A percentile compares a stretch with the other conserved stretches of the same genome.
These are phyloP conservation scores for Chunga burmeisteri DNA, from an alignment of 2,113 vertebrate species.

Conservation along the genomic window DNA sequence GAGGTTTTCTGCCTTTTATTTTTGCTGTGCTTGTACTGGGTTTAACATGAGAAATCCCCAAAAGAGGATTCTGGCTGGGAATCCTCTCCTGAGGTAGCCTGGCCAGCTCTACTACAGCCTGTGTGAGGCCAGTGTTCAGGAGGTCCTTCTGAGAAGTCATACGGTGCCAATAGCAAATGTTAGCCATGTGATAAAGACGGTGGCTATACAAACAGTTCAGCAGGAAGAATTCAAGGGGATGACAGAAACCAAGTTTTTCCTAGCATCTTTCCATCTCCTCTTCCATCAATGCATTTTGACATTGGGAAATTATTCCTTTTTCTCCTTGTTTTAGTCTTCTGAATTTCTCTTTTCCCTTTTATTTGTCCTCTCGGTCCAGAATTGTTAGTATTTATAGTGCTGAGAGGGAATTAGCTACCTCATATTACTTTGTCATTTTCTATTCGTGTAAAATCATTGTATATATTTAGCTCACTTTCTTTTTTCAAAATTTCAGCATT, in stretches of 20 bases:
- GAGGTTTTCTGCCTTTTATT: neutral
- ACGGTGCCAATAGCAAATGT: fast-evolving
- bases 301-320: neutral
- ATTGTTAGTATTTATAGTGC: neutral
- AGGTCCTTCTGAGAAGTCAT: neutral
- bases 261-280: neutral
- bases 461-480: neutral
- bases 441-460: neutral
- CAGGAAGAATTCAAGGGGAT: neutral
- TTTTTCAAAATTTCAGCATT: neutral
- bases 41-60: neutral
- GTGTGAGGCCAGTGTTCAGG: neutral
- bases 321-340: neutral
- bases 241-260: neutral
- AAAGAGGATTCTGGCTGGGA: neutral
- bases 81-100: neutral
- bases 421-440: neutral
- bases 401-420: neutral
- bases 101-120: neutral
- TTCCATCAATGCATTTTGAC: neutral
- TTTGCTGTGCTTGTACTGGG: neutral
- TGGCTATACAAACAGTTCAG: neutral
- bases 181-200: fast-evolving
- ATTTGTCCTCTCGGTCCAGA: neutral
- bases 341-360: neutral